Percentiles rank a stretch among this genome's conserved stretches.
phyloP scores from a whole-genome alignment of 2,797 vertebrate genomes.

The Fratercula arctica region DNA sequence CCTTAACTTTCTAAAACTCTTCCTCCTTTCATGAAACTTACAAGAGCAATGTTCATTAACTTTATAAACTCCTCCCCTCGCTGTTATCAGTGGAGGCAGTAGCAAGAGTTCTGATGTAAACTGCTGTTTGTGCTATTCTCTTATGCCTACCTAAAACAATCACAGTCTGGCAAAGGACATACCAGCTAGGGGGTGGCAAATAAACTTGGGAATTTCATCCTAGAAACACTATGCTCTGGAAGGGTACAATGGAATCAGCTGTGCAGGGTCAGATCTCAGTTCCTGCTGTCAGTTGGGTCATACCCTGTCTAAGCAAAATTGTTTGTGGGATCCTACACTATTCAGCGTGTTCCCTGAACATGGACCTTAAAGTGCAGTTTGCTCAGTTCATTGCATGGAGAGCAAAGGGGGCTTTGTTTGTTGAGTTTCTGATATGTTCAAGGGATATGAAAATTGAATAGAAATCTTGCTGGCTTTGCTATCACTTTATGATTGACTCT shows the following conservation, averaged over 20 bases:
- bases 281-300: neutral
- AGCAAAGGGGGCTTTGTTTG: neutral
- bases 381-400: neutral
- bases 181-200: neutral
- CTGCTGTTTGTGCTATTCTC: neutral
- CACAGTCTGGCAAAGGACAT: neutral
- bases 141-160: neutral
- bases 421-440: neutral
- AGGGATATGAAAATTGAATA: neutral
- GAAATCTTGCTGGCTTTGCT: neutral
- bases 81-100: neutral
- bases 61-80: neutral
- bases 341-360: accelerated
- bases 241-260: neutral
- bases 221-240: neutral
- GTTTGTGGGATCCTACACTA: neutral
- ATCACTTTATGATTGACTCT: neutral
- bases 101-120: neutral
- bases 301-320: neutral
- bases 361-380: neutral
- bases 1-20: neutral
- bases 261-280: neutral
- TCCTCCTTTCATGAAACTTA: neutral
- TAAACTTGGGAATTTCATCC: neutral
- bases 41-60: neutral